A percentile compares a stretch with the other conserved stretches of the same genome.
phyloP scores from a whole-genome alignment of 2,113 vertebrate species.

The Ictidomys tridecemlineatus region DNA sequence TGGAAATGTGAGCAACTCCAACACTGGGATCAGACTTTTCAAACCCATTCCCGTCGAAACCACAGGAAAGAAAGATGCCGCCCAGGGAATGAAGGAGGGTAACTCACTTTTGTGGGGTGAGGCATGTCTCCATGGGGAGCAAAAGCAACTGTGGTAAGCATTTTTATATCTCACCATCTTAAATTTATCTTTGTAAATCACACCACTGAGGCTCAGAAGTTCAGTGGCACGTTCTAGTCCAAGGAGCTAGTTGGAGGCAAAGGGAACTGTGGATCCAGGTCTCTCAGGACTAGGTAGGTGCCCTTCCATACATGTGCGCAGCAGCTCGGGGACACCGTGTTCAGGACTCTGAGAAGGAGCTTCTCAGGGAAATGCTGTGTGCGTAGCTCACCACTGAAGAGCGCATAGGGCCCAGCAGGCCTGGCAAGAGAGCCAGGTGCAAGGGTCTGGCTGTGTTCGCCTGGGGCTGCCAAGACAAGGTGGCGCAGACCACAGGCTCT shows the following conservation, averaged over 20 bases:
- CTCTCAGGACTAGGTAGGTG: background rate
- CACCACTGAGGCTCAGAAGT: background rate
- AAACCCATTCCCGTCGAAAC: background rate
- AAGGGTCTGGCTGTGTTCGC: background rate
- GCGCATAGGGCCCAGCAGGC: background rate
- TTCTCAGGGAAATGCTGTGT: background rate
- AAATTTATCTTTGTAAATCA: background rate
- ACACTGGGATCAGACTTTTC: too few relatives aligned
- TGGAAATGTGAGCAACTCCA: background rate
- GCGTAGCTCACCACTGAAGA: background rate
- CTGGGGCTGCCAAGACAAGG: accelerated
- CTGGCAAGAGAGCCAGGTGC: background rate
- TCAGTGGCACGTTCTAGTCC: background rate
- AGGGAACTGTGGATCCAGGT: too few relatives aligned
- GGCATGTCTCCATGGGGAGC: background rate
- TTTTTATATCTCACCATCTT: background rate
- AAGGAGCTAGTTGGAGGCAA: background rate
- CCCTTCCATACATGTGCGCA: background rate
- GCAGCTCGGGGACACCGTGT: background rate
- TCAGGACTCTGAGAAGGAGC: background rate
- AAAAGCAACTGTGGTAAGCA: background rate
- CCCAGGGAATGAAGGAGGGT: background rate
- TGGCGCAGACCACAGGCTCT: background rate
- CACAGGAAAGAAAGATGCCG: background rate
- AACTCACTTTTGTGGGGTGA: accelerated